Conservation (phyloP, 2,113 vertebrate genomes). For the Lonchura striata region DNA sequence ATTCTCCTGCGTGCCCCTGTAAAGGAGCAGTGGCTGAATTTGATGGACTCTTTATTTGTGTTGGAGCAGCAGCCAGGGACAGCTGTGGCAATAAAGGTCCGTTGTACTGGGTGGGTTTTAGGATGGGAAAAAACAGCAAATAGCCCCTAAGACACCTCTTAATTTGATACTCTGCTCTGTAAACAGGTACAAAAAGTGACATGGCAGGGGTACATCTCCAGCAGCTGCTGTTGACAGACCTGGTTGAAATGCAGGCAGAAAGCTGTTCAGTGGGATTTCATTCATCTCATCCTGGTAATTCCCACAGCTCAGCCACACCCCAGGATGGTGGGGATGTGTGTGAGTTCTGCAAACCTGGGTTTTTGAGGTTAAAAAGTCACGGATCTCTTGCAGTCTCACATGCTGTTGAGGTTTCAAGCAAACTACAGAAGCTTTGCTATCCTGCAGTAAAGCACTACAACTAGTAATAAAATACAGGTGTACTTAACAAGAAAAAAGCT, state of each 20-base stretch:
- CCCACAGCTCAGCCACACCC: not conserved
- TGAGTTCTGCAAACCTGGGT: not conserved
- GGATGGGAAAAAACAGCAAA: not conserved
- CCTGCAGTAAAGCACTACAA: not conserved
- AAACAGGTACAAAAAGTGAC: not conserved
- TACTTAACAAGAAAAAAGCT: not conserved
- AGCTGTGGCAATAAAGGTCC: not conserved
- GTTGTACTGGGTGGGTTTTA: not conserved
- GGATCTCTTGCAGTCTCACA: not conserved
- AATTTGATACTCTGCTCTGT: not conserved
- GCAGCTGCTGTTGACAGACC: not conserved
- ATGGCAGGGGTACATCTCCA: not conserved
- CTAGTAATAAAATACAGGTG: not conserved
- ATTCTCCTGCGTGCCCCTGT: fast-evolving
- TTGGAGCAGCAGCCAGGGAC: not conserved
- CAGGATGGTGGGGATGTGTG: not conserved
- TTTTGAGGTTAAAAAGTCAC: not conserved
- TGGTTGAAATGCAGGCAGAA: not conserved
- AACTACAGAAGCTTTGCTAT: not conserved
- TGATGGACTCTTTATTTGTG: not conserved
- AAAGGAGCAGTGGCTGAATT: not conserved
- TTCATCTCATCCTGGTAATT: not conserved
- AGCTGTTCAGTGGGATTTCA: not conserved
- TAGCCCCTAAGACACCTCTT: not conserved
- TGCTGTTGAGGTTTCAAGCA: not conserved